Evolutionary conservation across 2,888 invertebrate species (phyloP).

Genomic region (Tenthredo distinguenda): DNA sequence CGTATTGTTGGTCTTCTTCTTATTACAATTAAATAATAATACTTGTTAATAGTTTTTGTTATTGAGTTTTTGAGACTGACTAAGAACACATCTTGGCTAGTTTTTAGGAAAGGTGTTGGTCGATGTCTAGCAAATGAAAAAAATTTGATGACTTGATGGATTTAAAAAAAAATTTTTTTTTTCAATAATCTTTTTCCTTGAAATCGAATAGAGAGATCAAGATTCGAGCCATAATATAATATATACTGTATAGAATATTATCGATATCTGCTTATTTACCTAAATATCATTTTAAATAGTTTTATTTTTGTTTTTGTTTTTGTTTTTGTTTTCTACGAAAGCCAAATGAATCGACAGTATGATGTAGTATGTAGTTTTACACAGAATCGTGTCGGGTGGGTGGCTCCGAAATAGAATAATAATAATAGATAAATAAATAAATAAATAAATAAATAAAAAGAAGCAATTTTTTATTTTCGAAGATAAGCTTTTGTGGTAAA

Average conservation of each 20-base stretch:
- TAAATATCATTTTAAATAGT: not conserved
- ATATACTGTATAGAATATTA: not conserved
- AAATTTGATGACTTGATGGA: not conserved
- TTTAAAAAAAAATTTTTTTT: too few species aligned
- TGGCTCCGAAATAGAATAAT: not conserved
- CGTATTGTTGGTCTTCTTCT: not conserved
- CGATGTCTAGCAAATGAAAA: not conserved
- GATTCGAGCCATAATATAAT: constrained; percentile 1
- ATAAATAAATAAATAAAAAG: not conserved
- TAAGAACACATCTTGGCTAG: constrained; percentile 6
- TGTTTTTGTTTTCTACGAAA: not conserved
- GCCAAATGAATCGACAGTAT: constrained; percentile 2
- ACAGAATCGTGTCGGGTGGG: not conserved
- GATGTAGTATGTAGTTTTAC: constrained; percentile 2
- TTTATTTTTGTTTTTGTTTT: not conserved
- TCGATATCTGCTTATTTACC: not conserved
- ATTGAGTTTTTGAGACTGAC: constrained; percentile 19
- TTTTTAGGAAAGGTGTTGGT: constrained; percentile 15
- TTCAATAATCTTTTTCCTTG: not conserved
- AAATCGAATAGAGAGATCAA: not conserved
- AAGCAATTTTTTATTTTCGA: not conserved
- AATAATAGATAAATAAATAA: not conserved
- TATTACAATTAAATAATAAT: not conserved
- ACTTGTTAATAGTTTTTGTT: not conserved
- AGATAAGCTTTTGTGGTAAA: not conserved